Conservation (phyloP, 2,797 vertebrate species). For the Pelobates cultripes region DNA sequence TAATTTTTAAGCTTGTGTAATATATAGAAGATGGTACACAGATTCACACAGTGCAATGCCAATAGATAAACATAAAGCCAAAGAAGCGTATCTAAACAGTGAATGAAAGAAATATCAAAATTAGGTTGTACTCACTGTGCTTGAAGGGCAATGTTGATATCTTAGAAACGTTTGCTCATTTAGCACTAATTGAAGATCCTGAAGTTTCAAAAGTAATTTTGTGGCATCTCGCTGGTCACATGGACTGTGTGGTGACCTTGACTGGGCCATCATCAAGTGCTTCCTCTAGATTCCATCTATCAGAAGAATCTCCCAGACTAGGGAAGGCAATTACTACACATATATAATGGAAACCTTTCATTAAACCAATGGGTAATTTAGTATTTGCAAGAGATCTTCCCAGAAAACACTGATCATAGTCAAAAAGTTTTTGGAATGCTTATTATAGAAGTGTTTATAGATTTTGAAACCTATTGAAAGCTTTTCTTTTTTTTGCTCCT, state of each 20-base stretch:
- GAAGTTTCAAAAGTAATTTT: slow-evolving; percentile 85
- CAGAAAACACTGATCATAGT: no score
- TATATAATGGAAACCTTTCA: no score
- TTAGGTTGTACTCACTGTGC: slow-evolving; percentile 72
- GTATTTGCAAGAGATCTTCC: no score
- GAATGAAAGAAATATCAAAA: slow-evolving; percentile 71
- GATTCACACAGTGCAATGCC: no score
- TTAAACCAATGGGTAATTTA: no score
- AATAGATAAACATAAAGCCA: slow-evolving; percentile 64
- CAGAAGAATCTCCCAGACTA: slow-evolving; percentile 71
- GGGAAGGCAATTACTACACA: slow-evolving; percentile 72
- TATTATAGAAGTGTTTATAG: no score
- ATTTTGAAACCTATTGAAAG: no score
- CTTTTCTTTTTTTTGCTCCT: no score
- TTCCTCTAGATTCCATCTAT: slow-evolving; percentile 84
- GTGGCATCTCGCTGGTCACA: slow-evolving; percentile 87
- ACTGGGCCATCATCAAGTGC: slow-evolving; percentile 86
- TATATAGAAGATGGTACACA: no score
- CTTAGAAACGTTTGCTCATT: slow-evolving; percentile 89
- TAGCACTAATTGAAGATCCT: slow-evolving; percentile 82
- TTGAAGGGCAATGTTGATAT: slow-evolving; percentile 76
- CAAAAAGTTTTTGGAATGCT: no score
- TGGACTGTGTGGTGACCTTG: slow-evolving; percentile 89
- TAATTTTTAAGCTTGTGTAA: no score
- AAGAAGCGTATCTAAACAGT: slow-evolving; percentile 66